Conservation (phyloP, 2,113 vertebrate species). For the Eubucco bourcierii region DNA sequence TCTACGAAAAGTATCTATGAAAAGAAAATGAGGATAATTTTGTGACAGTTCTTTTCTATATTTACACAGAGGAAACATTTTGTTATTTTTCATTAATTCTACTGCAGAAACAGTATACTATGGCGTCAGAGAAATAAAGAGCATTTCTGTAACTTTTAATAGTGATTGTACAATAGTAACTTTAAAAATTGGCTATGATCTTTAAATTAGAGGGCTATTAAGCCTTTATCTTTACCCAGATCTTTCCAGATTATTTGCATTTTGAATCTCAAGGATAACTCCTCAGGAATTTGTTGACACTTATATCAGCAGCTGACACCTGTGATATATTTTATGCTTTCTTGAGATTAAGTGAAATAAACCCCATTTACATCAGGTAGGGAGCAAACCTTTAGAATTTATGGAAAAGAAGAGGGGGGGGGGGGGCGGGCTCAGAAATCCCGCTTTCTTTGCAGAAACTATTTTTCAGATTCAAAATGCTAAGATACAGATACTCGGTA, state of each 20-base stretch:
- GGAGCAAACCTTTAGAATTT: not conserved
- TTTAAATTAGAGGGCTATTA: not conserved
- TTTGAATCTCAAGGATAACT: not conserved
- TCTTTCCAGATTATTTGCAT: not conserved
- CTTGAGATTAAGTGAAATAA: not conserved
- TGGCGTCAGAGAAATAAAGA: not conserved
- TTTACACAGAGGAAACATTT: not conserved
- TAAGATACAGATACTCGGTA: not conserved
- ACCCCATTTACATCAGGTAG: not conserved
- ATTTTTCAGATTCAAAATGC: not conserved
- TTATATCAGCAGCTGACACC: not conserved
- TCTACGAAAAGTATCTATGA: not conserved
- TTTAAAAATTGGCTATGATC: not conserved
- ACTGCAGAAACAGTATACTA: not conserved
- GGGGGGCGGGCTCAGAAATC: not conserved
- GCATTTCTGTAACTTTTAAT: not conserved
- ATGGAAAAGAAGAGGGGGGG: not conserved
- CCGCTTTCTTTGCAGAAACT: not conserved
- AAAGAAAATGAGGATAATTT: not conserved
- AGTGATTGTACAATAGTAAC: not conserved
- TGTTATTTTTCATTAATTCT: not conserved
- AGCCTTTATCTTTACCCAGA: not conserved
- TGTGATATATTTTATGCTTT: not conserved
- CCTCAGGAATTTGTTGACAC: not conserved
- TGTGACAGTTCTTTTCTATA: not conserved